Evolutionary conservation across 2,113 vertebrate species (phyloP).

Genomic region (Tautogolabrus adspersus): DNA sequence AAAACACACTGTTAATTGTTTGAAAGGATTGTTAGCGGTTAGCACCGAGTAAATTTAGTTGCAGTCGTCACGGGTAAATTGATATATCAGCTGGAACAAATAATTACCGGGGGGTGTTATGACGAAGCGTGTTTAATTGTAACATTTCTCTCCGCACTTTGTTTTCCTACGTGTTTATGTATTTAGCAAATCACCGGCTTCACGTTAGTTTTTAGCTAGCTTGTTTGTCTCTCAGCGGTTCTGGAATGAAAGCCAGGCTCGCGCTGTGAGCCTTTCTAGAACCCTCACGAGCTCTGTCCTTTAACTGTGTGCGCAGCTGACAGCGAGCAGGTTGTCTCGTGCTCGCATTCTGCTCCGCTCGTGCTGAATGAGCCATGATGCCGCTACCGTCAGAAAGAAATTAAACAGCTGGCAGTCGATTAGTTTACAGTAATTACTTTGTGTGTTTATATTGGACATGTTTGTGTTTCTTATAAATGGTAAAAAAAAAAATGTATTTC

Average conservation of each 20-base stretch:
- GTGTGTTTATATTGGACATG: too few relatives aligned
- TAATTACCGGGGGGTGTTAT: background rate
- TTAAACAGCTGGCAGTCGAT: background rate
- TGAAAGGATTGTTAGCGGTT: background rate
- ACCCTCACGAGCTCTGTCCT: constrained; percentile 57
- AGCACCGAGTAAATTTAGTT: background rate
- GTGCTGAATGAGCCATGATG: constrained; percentile 32
- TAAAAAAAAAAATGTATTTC: too few relatives aligned
- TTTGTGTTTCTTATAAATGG: too few relatives aligned
- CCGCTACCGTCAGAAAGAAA: background rate
- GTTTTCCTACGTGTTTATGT: background rate
- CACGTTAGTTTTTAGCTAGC: background rate
- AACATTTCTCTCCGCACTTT: background rate
- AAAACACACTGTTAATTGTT: background rate
- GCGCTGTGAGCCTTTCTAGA: constrained; percentile 65
- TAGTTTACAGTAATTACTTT: too few relatives aligned
- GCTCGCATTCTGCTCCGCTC: constrained; percentile 30
- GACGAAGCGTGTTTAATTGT: background rate
- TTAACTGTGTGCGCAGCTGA: background rate
- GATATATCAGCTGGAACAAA: constrained; percentile 23
- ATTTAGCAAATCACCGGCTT: background rate
- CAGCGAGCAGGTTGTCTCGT: constrained; percentile 55
- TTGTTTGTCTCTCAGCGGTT: constrained; percentile 43
- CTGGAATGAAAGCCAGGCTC: constrained; percentile 53
- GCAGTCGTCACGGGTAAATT: background rate